Evolutionary conservation across 1,140 invertebrate genomes (phyloP).

Genomic region (Pteromalus puparum): DNA sequence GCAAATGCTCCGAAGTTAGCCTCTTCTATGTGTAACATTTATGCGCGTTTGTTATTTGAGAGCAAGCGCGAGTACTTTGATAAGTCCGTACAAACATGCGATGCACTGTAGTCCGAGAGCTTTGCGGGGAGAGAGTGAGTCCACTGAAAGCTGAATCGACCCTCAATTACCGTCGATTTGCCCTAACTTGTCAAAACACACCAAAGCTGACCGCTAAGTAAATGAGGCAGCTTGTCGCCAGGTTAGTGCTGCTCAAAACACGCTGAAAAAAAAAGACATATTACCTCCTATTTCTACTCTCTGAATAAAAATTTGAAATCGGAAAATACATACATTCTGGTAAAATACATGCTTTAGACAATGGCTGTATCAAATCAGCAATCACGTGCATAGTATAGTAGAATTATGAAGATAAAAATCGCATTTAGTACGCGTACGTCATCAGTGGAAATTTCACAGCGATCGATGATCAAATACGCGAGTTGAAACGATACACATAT

Average conservation of each 20-base stretch:
- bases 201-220: background rate
- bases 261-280: too few relatives aligned
- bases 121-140: too few relatives aligned
- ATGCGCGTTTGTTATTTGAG: constrained; percentile 21
- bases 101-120: background rate
- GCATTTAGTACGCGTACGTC: background rate
- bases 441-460: background rate
- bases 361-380: too few relatives aligned
- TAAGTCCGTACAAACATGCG: constrained; percentile 15
- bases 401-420: too few relatives aligned
- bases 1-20: background rate
- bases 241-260: too few relatives aligned
- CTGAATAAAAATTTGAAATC: too few relatives aligned
- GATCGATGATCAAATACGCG: background rate
- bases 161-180: constrained; percentile 31
- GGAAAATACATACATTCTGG: too few relatives aligned
- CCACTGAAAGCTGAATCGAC: constrained; percentile 27
- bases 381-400: too few relatives aligned
- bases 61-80: background rate
- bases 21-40: constrained; percentile 24
- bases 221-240: background rate
- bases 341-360: too few relatives aligned
- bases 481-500: background rate
- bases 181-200: background rate
- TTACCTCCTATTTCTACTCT: too few relatives aligned